Conservation (phyloP, 2,888 invertebrate species). For the Thereva unica region DNA sequence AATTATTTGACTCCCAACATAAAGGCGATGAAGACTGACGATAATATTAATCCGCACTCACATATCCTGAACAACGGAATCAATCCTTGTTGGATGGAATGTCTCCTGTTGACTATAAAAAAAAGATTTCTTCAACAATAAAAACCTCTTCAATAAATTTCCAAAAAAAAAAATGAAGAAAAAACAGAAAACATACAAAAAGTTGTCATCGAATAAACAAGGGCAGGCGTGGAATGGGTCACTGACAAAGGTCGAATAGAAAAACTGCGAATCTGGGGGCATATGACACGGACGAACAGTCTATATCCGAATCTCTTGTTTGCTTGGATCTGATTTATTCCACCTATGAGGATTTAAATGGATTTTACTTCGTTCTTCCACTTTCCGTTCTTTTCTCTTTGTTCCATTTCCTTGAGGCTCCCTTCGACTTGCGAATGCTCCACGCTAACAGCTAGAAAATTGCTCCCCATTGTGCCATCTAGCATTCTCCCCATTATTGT, state of each 20-base stretch:
- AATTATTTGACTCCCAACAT: too few relatives aligned
- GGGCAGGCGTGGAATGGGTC: too few relatives aligned
- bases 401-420: background rate
- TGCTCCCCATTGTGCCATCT: constrained; percentile 15
- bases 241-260: background rate
- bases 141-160: constrained; percentile 12
- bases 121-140: constrained; percentile 9
- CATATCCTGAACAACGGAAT: background rate
- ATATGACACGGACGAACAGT: background rate
- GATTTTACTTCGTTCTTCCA: constrained; percentile 5
- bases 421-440: background rate
- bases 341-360: constrained; percentile 20
- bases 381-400: constrained; percentile 3
- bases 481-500: constrained; percentile 12
- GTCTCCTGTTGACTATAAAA: constrained; percentile 5
- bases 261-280: background rate
- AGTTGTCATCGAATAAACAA: too few relatives aligned
- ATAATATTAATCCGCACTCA: too few relatives aligned
- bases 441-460: constrained; percentile 17
- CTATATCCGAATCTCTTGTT: constrained; percentile 1
- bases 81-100: background rate
- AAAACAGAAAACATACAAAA: background rate
- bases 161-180: background rate
- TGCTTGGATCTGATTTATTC: constrained; percentile 16
- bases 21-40: too few relatives aligned